These are phyloP conservation scores for Tenthredo notha DNA, from an alignment of 2,888 invertebrate species.

Conservation along the genomic window DNA sequence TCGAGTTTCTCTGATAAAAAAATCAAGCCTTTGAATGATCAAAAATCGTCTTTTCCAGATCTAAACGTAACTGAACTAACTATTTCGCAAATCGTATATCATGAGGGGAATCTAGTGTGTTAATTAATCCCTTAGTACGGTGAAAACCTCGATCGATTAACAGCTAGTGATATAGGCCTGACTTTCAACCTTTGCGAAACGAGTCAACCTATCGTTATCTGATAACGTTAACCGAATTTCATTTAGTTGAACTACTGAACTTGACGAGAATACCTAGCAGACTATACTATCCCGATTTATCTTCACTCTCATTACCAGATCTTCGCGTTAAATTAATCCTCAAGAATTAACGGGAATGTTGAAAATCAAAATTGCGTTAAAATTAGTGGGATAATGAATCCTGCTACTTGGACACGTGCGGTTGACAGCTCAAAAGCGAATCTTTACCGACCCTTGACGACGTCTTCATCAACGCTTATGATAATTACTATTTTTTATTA, in stretches of 20 bases:
- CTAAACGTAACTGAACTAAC: not conserved
- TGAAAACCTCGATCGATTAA: conserved; percentile 36
- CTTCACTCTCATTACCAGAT: not conserved
- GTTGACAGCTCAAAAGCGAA: not conserved
- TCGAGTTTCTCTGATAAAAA: not conserved
- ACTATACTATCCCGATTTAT: not conserved
- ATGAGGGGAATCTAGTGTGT: not conserved
- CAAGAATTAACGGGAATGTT: not conserved
- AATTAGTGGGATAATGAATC: not conserved
- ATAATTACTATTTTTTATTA: not conserved
- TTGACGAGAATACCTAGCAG: not conserved
- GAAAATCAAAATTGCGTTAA: not conserved
- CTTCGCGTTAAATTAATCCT: not conserved
- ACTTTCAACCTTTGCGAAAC: conserved; percentile 34
- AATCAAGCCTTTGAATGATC: not conserved
- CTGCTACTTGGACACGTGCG: not conserved
- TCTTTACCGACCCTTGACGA: not conserved
- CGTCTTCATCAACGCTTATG: not conserved
- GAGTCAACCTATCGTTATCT: conserved; percentile 9
- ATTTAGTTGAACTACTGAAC: conserved; percentile 2
- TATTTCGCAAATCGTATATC: not conserved
- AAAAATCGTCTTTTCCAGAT: not conserved
- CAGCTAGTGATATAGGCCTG: conserved; percentile 20
- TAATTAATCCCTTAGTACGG: not conserved
- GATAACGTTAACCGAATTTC: conserved; percentile 30